Evolutionary conservation across 2,888 invertebrate species (phyloP).

Genomic region (Drosophila pseudotalamancana): DNA sequence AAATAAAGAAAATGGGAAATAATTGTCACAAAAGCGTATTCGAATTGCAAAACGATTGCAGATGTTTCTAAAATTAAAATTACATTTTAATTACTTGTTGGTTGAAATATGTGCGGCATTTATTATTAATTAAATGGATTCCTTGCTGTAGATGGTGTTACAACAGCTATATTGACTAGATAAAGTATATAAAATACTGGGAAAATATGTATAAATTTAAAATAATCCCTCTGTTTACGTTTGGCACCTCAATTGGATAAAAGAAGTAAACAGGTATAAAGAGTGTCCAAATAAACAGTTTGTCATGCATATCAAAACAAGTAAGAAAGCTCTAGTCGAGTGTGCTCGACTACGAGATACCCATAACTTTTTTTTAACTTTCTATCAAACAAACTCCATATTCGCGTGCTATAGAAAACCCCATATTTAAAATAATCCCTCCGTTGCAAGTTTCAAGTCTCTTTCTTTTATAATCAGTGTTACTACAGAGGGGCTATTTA

Average conservation of each 20-base stretch:
- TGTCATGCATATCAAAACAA: constrained; percentile 70
- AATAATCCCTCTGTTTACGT: no score
- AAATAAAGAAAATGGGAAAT: no score
- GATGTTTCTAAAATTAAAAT: constrained; percentile 31
- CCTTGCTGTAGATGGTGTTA: not conserved
- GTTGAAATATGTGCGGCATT: constrained; percentile 37
- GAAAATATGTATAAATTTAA: not conserved
- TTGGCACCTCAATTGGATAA: no score
- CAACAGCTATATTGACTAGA: not conserved
- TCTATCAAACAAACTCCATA: no score
- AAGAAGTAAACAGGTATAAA: not conserved
- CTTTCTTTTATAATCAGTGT: no score
- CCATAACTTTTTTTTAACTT: no score
- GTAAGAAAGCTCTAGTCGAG: no score
- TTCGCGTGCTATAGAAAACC: no score
- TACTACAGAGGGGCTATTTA: no score
- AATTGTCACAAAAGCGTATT: constrained; percentile 21
- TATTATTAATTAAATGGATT: constrained; percentile 36
- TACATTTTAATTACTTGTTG: constrained; percentile 36
- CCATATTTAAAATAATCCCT: no score
- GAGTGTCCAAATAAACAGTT: constrained; percentile 42
- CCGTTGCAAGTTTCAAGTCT: no score
- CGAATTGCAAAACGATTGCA: constrained; percentile 32
- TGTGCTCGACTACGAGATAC: no score
- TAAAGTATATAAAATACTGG: not conserved